A percentile compares a stretch with the other conserved stretches of the same genome.
These are phyloP conservation scores for Megalopta genalis DNA, from an alignment of 1,140 invertebrate species.

Conservation along the genomic window DNA sequence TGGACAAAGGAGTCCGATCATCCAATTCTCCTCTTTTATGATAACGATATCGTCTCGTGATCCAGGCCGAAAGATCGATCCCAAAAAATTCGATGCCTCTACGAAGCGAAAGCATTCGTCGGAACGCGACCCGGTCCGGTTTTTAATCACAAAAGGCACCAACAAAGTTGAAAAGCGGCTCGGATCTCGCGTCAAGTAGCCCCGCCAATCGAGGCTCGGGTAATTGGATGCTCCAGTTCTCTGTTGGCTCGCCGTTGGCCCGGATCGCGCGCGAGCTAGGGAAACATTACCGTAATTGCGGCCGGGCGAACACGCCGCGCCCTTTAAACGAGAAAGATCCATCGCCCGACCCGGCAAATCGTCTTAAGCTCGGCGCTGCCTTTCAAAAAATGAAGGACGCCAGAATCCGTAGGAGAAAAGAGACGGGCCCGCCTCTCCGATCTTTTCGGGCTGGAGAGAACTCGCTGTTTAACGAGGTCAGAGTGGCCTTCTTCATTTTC, in stretches of 20 bases:
- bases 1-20: no score
- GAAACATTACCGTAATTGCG: slow-evolving; percentile 12
- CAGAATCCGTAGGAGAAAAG: neutral
- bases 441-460: neutral
- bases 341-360: neutral
- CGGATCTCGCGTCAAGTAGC: no score
- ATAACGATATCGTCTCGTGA: no score
- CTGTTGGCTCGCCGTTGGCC: neutral
- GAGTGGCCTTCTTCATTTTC: slow-evolving; percentile 32
- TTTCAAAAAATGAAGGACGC: neutral
- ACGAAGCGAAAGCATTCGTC: no score
- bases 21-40: no score
- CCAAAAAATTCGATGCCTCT: no score
- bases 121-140: no score
- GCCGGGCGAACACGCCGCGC: neutral
- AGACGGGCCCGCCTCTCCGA: neutral
- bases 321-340: slow-evolving; percentile 6
- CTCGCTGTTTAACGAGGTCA: slow-evolving; percentile 39
- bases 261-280: neutral
- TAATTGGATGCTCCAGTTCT: slow-evolving; percentile 3
- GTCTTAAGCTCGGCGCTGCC: neutral
- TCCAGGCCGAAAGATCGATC: no score
- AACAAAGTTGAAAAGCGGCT: no score
- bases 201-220: no score
- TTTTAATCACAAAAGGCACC: no score